Evolutionary conservation across 1,140 invertebrate genomes (phyloP), one percentile per base, ranked within the genome.

Genomic region (Drosophila parvula): DNA sequence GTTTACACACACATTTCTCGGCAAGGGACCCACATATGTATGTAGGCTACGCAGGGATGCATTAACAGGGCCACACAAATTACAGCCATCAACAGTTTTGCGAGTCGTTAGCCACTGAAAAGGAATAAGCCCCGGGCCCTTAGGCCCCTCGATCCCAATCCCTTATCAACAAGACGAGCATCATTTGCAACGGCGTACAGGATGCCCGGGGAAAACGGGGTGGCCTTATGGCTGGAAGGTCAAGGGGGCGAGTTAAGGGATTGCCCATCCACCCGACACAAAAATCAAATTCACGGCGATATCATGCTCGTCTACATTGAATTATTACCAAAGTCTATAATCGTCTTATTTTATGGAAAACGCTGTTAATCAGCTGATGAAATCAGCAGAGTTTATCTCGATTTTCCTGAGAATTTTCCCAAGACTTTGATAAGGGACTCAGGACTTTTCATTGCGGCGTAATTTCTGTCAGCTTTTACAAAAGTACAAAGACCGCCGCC

Each of bases 51-150:
- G 47, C 16, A 6, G 14, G 47, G 14, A 64, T 47, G 59, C 62
- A 62, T 59, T 76, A 76, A 55, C 41, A 43, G 62, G 32, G 41
- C 40, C 69, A 59, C 70, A 78, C 62, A 84, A 84, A 79, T 84
- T 78, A 81, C 70, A 61, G 71, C 68, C 65, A 81, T 81, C 79
- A 78, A 82, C 79, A 78, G 78, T 67, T 78, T 77, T 78, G 75
- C 76, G 65, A 78, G 75, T 78, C 76, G 76, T 78, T 78, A 78
- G 75, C 65, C 64, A 75, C 32, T 75, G 71, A 38, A 64, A 65
- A 27, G 67, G 48, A 50, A 53, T 67, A 44, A 58, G 51, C 51
- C 50, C 61, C 47, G 28, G 47, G 44, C 45, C 61, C 56, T 47
- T 18, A 40, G 53, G 28, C 16, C n/a, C 34, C 28, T n/a, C 22